Conservation (phyloP, 2,888 invertebrate genomes). For the Limnephilus rhombicus region DNA sequence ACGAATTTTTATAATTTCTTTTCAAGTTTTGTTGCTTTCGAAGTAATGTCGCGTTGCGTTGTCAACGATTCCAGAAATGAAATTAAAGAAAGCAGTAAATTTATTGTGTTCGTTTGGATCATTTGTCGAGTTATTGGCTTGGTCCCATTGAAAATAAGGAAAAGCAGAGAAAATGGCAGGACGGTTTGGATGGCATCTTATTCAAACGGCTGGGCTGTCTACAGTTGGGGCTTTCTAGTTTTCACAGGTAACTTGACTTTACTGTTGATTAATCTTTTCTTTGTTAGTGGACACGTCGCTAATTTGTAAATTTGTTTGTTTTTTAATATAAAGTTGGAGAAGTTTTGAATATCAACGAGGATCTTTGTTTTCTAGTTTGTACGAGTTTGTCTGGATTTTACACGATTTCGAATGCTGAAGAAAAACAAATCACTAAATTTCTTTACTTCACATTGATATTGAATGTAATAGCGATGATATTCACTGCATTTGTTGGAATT, state of each 20-base stretch:
- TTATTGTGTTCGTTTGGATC: conserved; percentile 6
- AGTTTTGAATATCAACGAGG: too few species aligned
- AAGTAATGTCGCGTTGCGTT: background rate
- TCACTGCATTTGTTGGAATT: background rate
- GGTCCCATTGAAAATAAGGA: conserved; percentile 1
- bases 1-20: background rate
- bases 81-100: conserved; percentile 6
- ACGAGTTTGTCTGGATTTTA: background rate
- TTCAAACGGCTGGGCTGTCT: background rate
- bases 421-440: background rate
- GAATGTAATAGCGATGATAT: background rate
- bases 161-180: background rate
- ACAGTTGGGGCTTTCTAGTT: background rate
- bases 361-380: conserved; percentile 5
- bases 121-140: conserved; percentile 8
- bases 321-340: too few species aligned
- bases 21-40: background rate
- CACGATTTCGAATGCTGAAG: background rate
- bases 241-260: background rate
- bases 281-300: too few species aligned
- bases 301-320: too few species aligned
- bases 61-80: background rate
- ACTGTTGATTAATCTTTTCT: too few species aligned
- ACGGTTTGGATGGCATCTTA: conserved; percentile 14
- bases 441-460: background rate